Percentiles rank a stretch among this genome's conserved stretches.
Evolutionary conservation across 2,888 invertebrate genomes (phyloP).

Genomic region (Cephus pulcher): DNA sequence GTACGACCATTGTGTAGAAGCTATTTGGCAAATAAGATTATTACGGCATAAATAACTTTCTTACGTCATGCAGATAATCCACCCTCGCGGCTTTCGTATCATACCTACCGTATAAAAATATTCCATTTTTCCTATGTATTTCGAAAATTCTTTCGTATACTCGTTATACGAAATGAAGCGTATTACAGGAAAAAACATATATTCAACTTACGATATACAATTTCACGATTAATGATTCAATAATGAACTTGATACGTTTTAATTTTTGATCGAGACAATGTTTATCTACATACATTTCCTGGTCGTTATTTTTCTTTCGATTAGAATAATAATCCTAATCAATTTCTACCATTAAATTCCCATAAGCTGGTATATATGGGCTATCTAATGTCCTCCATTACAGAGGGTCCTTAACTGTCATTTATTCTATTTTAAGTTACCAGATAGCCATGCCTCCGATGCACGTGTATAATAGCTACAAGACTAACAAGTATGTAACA

Average conservation of each 20-base stretch:
- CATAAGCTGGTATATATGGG: not conserved
- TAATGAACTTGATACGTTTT: not conserved
- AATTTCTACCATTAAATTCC: not conserved
- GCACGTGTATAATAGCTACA: not conserved
- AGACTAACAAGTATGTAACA: not conserved
- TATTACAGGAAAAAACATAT: not conserved
- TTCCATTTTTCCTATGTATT: not conserved
- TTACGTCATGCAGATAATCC: constrained; percentile 36
- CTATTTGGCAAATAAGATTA: constrained; percentile 62
- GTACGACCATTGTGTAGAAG: constrained; percentile 44
- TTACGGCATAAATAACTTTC: constrained; percentile 61
- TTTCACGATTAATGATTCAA: not conserved
- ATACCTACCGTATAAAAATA: not conserved
- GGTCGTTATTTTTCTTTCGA: not conserved
- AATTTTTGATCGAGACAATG: not conserved
- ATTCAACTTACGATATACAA: not conserved
- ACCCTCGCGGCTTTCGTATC: constrained; percentile 16
- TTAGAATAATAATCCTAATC: not conserved
- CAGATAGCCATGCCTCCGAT: not conserved
- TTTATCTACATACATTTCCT: not conserved
- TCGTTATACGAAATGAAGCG: not conserved
- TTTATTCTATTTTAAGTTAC: not conserved
- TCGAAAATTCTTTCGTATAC: not conserved
- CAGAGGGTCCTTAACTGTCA: not conserved
- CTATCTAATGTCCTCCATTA: not conserved